phyloP scores from a whole-genome alignment of 2,888 invertebrate species.

The Mactromeris polynyma region DNA sequence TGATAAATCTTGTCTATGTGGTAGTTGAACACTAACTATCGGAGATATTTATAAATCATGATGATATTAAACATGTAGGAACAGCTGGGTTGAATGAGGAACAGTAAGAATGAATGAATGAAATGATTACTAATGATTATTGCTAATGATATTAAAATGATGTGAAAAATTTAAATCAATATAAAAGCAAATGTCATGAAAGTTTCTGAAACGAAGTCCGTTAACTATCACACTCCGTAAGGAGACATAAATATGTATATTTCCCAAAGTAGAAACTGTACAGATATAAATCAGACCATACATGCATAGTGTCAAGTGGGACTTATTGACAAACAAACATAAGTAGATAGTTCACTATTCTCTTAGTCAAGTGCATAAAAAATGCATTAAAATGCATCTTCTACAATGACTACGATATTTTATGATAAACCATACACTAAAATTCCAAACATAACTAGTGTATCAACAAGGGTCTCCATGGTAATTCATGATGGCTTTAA shows the following conservation, averaged over 20 bases:
- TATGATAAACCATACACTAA: neutral
- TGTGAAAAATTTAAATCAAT: neutral
- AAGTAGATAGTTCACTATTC: neutral
- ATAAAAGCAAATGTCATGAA: neutral
- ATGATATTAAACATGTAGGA: neutral
- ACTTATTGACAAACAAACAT: neutral
- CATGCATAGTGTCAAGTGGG: neutral
- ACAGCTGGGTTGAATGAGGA: neutral
- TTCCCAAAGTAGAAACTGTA: neutral
- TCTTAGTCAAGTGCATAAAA: neutral
- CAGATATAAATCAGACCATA: neutral
- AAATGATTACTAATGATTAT: neutral
- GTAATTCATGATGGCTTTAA: neutral
- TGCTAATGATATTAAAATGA: neutral
- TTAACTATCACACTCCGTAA: neutral
- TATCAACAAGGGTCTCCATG: conserved; percentile 43
- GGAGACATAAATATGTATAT: neutral
- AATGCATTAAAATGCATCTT: neutral
- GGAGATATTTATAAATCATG: neutral
- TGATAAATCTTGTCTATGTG: neutral
- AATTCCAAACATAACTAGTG: neutral
- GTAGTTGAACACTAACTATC: neutral
- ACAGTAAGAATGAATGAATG: neutral
- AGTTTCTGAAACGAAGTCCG: neutral
- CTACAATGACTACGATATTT: neutral